Base-by-base conservation (phyloP, 2,797 vertebrate genomes). In the Mus minutoides region DNA sequence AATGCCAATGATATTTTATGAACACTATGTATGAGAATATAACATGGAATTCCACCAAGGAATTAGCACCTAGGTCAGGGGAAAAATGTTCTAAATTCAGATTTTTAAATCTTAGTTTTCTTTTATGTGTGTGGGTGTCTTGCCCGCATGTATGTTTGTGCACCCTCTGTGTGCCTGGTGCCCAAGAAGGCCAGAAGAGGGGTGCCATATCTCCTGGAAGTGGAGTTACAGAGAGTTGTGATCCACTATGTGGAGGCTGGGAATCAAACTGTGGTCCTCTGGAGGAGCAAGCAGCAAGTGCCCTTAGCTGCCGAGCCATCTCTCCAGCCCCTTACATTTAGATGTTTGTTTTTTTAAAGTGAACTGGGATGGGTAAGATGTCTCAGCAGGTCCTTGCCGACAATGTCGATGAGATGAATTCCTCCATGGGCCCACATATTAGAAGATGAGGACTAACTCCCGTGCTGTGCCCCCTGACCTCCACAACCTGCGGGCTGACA, bases 21-120 rank as follows among this genome's bases (percentile, higher is more conserved):
- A 73, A 64, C 64, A 8, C 24, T 4, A 11, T 54, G 13, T 12
- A n/a, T 29, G 34, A 31, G n/a, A 71, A 6, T 88, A 49, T 52
- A 92, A 79, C 46, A 58, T 80, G 40, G 86, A 93, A 89, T 78
- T 77, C 64, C 60, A 62, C 34, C 54, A 73, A 88, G n/a, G n/a
- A n/a, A n/a, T n/a, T n/a, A 83, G 73, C 52, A 78, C n/a, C 34
- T 10, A 10, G 34, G 16, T 67, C n/a, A 19, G 46, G 69, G 69
- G 4, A 10, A 85, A 85, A 67, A 22, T 3, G 52, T 91, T 86
- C n/a, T 8, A 40, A 87, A 75, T 91, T 85, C 24, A 54, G 52
- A 80, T 71, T 64, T 69, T 62, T 12, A 29, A 29, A 29, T 62
- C 60, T 40, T 58, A 56, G 12, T 37, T 80, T 40, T 40, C 14